Evolutionary conservation across 2,797 vertebrate species (phyloP).

Genomic region (Xerus rutilus): DNA sequence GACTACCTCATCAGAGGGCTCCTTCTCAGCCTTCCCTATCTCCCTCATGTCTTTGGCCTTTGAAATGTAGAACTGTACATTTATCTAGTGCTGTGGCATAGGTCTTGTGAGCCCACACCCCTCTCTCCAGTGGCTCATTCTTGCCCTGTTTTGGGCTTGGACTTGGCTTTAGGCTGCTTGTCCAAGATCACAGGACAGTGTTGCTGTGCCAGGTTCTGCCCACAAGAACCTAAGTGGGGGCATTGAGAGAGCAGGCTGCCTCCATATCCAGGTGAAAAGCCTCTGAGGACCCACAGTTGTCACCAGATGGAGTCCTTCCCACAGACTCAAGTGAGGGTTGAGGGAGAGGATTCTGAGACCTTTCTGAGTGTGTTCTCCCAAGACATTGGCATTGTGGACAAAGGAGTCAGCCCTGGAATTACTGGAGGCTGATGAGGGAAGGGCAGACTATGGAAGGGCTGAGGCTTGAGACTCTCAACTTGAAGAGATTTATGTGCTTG

Average conservation of each 20-base stretch:
- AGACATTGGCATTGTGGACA: background rate
- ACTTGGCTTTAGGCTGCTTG: fast-evolving
- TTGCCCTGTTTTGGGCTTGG: no score
- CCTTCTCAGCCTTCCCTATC: no score
- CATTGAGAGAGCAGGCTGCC: background rate
- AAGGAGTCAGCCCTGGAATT: background rate
- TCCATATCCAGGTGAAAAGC: fast-evolving
- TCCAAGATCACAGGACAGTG: no score
- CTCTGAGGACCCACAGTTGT: background rate
- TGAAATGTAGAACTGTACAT: no score
- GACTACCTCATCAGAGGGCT: no score
- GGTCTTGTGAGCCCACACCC: no score
- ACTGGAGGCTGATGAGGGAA: background rate
- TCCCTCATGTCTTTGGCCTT: no score
- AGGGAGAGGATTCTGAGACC: background rate
- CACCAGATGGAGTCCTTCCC: background rate
- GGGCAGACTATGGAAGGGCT: background rate
- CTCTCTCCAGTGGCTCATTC: background rate
- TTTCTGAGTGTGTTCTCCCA: background rate
- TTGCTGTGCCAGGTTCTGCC: fast-evolving
- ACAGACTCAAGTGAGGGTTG: fast-evolving
- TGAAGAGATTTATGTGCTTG: no score
- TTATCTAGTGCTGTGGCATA: no score
- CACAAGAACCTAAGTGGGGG: no score
- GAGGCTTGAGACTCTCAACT: fast-evolving